A percentile compares a stretch with the other conserved stretches of the same genome.
Evolutionary conservation across 2,888 invertebrate genomes (phyloP).

Genomic region (Tipula confusa): DNA sequence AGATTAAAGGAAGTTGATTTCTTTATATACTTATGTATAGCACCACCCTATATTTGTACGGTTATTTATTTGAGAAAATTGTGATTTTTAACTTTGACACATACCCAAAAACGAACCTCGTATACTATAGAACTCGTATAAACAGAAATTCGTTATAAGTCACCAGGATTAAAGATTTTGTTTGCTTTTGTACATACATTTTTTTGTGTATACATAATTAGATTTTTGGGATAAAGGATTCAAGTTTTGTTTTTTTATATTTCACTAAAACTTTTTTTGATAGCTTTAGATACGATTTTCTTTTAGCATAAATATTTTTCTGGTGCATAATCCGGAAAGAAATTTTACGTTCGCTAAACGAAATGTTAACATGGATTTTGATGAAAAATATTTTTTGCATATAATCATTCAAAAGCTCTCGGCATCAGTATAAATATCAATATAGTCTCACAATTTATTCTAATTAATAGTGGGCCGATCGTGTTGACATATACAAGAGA

Average conservation of each 20-base stretch:
- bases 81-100: slow-evolving; percentile 3
- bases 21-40: neutral
- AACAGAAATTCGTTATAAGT: slow-evolving; percentile 3
- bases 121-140: neutral
- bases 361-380: neutral
- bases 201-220: neutral
- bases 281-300: neutral
- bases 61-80: neutral
- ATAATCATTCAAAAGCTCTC: too few relatives aligned
- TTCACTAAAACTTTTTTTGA: neutral
- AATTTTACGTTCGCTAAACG: neutral
- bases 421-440: too few relatives aligned
- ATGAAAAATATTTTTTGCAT: neutral
- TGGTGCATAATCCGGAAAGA: neutral
- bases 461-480: too few relatives aligned
- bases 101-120: neutral
- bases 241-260: neutral
- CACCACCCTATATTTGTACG: neutral
- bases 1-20: neutral
- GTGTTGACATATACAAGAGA: too few relatives aligned
- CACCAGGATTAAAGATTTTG: neutral
- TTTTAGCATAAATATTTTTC: neutral
- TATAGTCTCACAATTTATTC: too few relatives aligned
- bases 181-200: neutral
- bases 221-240: neutral